Base-by-base conservation (phyloP, 2,888 invertebrate genomes). In the Ecliptopera silaceata region DNA sequence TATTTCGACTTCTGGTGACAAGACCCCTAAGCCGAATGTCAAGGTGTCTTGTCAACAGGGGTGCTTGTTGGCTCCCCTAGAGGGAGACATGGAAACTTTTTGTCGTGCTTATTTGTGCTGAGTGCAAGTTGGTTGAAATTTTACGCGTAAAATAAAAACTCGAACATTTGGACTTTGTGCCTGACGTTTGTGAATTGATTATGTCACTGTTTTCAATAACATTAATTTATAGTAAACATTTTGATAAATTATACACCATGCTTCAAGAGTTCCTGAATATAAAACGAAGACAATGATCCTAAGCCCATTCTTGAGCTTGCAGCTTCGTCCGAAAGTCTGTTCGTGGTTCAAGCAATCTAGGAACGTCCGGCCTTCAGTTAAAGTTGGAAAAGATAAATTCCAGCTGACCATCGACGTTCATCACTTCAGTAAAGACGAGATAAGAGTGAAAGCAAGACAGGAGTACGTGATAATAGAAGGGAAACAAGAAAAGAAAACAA, bases 401-500 rank as follows among this genome's bases (percentile, higher is more conserved):
- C 74, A 86, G 55, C n/a, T 90, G 3, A 72, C 68, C 0, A n/a
- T 90, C 4, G 80, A 89, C 39, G 81, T 89, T 0, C 74, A 74
- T 10, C 69, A 79, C 13, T 89, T 77, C 56, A 72, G 66, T 1
- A 82, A 77, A 53, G 83, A 88, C 10, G 89, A 90, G 55, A 72
- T 90, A 8, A 65, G 78, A 8, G 85, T 89, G 0, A 88, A 86
- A 58, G 89, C 86, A 0, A 68, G 79, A 0, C 69, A 77, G 1
- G 83, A 87, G n/a, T 84, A 78, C 51, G 76, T 90, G 0, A 59
- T 84, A 0, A 77, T 90, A 3, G 86, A 90, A 72, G 90, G 91
- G 0, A 88, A 86, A 56, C 84, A 87, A n/a, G 89, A 88, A 32
- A 75, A 75, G 15, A 75, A 79, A 54, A 79, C 77, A 0, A 70